phyloP scores from a whole-genome alignment of 2,113 vertebrate genomes.

The Hypocryptadius cinnamomeus region DNA sequence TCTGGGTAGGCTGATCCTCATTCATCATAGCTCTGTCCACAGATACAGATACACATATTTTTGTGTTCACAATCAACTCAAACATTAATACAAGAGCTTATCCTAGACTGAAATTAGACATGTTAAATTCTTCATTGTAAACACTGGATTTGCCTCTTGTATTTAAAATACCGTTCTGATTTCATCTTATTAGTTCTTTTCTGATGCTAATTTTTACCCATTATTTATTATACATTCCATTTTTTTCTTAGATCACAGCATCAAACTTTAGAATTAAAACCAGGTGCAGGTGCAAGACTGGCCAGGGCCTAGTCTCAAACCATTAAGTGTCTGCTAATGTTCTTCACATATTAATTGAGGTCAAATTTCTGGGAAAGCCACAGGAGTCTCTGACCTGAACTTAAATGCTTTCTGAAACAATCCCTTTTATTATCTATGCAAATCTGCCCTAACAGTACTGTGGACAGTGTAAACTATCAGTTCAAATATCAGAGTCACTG shows the following conservation, averaged over 20 bases:
- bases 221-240: not conserved
- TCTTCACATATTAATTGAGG: not conserved
- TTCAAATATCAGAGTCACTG: not conserved
- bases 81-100: not conserved
- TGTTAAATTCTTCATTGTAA: not conserved
- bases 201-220: not conserved
- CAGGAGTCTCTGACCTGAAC: not conserved
- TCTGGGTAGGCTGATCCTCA: not conserved
- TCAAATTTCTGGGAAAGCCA: not conserved
- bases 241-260: not conserved
- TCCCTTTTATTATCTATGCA: not conserved
- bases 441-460: not conserved
- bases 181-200: not conserved
- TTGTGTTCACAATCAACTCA: not conserved
- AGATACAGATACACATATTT: not conserved
- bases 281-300: not conserved
- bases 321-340: not conserved
- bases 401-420: not conserved
- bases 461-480: not conserved
- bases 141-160: not conserved
- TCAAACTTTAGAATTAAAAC: not conserved
- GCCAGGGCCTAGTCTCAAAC: not conserved
- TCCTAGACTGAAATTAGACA: not conserved
- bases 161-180: not conserved
- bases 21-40: not conserved